phyloP scores from a whole-genome alignment of 2,888 invertebrate genomes.

The Psococerastis gibbosa region DNA sequence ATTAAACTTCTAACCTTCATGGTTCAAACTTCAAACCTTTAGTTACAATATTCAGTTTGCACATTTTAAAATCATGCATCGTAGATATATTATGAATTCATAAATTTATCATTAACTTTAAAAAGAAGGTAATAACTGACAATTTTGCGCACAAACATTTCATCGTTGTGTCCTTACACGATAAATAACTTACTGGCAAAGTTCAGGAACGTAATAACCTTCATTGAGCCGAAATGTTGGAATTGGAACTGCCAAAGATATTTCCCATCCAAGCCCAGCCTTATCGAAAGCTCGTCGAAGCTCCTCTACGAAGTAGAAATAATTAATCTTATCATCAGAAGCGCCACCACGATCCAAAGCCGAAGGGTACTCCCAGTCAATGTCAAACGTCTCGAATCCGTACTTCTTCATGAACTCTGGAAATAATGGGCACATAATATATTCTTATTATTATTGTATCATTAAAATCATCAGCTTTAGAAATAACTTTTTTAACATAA shows the following conservation, averaged over 20 bases:
- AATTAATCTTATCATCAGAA: constrained; percentile 65
- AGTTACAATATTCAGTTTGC: no score
- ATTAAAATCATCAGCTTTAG: no score
- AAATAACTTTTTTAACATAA: no score
- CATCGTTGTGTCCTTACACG: no score
- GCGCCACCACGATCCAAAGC: constrained; percentile 72
- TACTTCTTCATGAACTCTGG: constrained; percentile 55
- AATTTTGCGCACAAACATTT: no score
- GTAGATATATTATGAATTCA: no score
- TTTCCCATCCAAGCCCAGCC: constrained; percentile 59
- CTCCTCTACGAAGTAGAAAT: constrained; percentile 67
- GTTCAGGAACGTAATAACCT: constrained; percentile 76
- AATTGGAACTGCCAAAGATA: constrained; percentile 77
- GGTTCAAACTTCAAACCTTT: no score
- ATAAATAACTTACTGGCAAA: constrained; percentile 65
- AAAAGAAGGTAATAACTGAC: no score
- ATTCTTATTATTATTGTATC: no score
- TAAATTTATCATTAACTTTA: no score
- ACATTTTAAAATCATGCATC: no score
- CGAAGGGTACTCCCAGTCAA: constrained; percentile 85
- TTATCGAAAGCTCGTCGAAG: constrained; percentile 57
- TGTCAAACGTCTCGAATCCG: constrained; percentile 65
- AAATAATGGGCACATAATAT: constrained; percentile 11
- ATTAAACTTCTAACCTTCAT: no score
- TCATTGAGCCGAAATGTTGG: constrained; percentile 73